Evolutionary conservation across 1,140 invertebrate genomes (phyloP), one percentile per base, ranked within the genome.

Genomic region (Telenomus remus): DNA sequence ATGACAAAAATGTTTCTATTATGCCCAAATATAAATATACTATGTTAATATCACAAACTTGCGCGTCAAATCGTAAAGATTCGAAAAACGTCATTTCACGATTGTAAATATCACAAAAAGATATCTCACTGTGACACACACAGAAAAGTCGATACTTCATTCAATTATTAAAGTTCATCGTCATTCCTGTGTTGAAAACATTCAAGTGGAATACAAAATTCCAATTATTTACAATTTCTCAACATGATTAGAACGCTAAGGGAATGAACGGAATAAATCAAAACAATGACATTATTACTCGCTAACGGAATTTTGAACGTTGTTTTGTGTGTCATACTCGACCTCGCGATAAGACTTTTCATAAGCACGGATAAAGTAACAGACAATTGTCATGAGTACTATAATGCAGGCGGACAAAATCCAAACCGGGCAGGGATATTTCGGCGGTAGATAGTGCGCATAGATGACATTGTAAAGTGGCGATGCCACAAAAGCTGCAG

Each of bases 351-450:
- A 49, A 10, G 42, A 51, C 6, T 35, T 13, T 51, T 63, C 53
- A 7, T 39, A 35, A 0, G n/a, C 4, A 1, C 57, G 37, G 7
- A 75, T 75, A n/a, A 50, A 68, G 8, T 47, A 63, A 19, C 80
- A 43, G 16, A 84, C 16, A 19, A 82, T 4, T 44, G 85, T 82
- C 9, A 80, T 78, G 16, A 81, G 7, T 7, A 56, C 1, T 14
- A 75, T 78, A 14, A 86, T 68, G 44, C 6, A 44, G 19, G 51
- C 79, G 7, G 85, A 86, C 46, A 86, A n/a, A 7, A 87, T 66
- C 81, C 80, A 86, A 0, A 82, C 84, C 39, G 85, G 86, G 19
- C 66, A 72, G n/a, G 86, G 85, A 63, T 85, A 87, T 5, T 80
- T 11, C 11, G 84, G 82, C 50, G 83, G 84, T 48, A 86, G 61